Base-by-base conservation (phyloP, 2,888 invertebrate species). In the Calameuta pallipes region DNA sequence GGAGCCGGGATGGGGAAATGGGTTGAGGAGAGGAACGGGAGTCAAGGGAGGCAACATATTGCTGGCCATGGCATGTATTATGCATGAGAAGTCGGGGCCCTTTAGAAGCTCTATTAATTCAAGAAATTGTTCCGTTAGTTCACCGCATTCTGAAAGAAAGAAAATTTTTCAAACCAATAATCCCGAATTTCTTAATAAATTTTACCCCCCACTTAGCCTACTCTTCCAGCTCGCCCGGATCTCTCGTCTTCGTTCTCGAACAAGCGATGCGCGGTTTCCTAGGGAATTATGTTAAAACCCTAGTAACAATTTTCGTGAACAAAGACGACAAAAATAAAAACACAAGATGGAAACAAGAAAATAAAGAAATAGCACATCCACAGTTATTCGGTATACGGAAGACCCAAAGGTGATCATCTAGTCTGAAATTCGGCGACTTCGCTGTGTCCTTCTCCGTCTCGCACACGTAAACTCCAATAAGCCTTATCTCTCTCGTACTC, bases 61-160 rank as follows among this genome's bases (percentile, higher is more conserved):
- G 90, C 89, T 81, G 86, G 86, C 81, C 86, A 85, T 85, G 85
- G 82, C 82, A 90, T 90, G 90, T 84, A 89, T 90, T 90, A 90
- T 90, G 89, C 89, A 90, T 90, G 89, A 90, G 83, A 84, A 84
- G 82, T 81, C 83, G 82, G 84, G 83, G 82, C 81, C 80, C 78
- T 80, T 75, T 75, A 78, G 80, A 82, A 79, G 82, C 85, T 88
- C 88, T 89, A 89, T 89, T 89, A 89, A 89, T 89, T 87, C 86
- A 83, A 85, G 87, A 88, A 87, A 89, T 85, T 83, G 83, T 84
- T 83, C 83, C 80, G 81, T 78, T 76, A 76, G 9, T 23, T 56
- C 56, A 9, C 23, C 9, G 56, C 23, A 23, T 23, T 56, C 9
- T 56, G 56, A 2, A 56, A 71, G 71, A 71, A 71, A 34, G 9